Base-by-base conservation (phyloP, 1,140 invertebrate species). In the Drosophila pectinifera region DNA sequence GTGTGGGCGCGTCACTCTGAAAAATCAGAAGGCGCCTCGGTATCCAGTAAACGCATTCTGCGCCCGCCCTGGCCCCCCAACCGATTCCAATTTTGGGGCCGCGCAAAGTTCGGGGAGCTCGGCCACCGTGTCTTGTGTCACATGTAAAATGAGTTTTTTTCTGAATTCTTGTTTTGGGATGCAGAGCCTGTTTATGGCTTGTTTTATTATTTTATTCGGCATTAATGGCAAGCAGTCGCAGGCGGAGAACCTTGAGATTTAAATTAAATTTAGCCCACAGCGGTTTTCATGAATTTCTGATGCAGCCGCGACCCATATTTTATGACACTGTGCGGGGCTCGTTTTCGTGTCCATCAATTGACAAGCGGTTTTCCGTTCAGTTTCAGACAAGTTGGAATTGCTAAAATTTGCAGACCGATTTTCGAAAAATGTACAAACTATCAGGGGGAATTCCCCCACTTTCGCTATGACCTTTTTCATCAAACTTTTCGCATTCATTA, bases 401-500 rank as follows among this genome's bases (percentile, higher is more conserved):
- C 53, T 64, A 20, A 83, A 83, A 75, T 73, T 57, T 41, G 39
- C 31, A 39, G 59, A 41, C 45, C 51, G 69, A 48, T 68, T 78
- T 74, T 49, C 58, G 55, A 67, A 57, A 57, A 53, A 45, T 36
- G 45, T 55, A 68, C 70, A 56, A 63, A 41, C 46, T 48, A 18
- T 31, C 22, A 45, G 7, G 6, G 34, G 43, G 45, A 31, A 70
- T 56, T 48, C 14, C 16, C 31, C 34, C 53, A 14, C 24, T 49
- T 63, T 57, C 41, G 28, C 39, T 49, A 39, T 28, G 24, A 39
- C 56, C 41, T 38, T 64, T 63, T 48, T 46, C 42, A 34, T 41
- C 7, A 20, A 62, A 80, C 51, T 65, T 64, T 77, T 38, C 36
- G 59, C 77, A 64, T 79, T 76, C 85, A 88, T 86, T 76, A 88